Base-by-base conservation (phyloP, 2,888 invertebrate species). In the Alentia gelatinosa region DNA sequence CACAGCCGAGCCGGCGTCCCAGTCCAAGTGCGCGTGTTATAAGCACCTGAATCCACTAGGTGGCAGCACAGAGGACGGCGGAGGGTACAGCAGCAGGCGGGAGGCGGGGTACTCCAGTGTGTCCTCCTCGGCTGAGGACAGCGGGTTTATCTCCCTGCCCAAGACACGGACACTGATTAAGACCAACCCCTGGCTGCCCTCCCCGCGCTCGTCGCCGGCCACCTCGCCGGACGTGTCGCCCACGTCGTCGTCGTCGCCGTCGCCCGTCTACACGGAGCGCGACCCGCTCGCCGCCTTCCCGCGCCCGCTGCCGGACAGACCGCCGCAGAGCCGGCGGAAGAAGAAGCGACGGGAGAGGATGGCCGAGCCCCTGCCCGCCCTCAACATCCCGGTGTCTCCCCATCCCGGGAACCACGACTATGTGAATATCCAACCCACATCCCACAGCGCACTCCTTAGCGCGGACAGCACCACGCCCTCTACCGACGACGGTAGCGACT, bases 151-250 rank as follows among this genome's bases (percentile, higher is more conserved):
- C 75, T 91, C 92, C 26, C 47, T 92, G 9, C 91, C 91, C 1
- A 50, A 75, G 26, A 84, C 92, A 7, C 84, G 92, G 4, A 91
- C 89, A 7, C 84, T 90, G 12, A 92, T 92, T 35, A 89, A 83
- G 56, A 92, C 92, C 84, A 92, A 92, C 63, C 92, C 92, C 30
- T 92, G 92, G 92, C 79, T 92, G 23, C 89, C 91, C 5, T 92
- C 92, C 9, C 92, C 91, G 3, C 56, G 56, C 23, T 39, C 89
- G 0, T 86, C 91, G 5, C 91, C 91, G 12, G 26, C 68, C 15
- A 40, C 89, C 5, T 91, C 92, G 39, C 91, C 90, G 4, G 90
- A 63, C 39, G 26, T 50, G 15, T 90, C 92, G 9, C 91, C 91
- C 1, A 74, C 86, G n/a, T 40, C 74, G 1, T 90, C 88, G 4